Evolutionary conservation across 2,888 invertebrate species (phyloP).

Genomic region (Leptinotarsa peninsularis): DNA sequence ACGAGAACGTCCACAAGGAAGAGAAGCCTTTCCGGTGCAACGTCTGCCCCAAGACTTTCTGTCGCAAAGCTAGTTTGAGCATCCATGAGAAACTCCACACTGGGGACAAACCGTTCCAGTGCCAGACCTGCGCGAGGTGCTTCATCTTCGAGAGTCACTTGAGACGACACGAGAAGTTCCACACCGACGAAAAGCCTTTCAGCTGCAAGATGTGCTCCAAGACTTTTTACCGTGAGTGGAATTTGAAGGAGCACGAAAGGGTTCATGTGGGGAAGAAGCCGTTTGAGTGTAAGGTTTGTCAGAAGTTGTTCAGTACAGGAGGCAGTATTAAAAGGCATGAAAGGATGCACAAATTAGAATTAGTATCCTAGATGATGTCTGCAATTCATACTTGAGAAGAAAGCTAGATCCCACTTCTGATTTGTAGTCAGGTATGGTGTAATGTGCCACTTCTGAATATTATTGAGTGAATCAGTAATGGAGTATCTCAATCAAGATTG

Average conservation of each 20-base stretch:
- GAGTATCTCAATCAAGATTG: too few species aligned
- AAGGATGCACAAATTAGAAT: not conserved
- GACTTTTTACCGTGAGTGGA: not conserved
- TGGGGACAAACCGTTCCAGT: not conserved
- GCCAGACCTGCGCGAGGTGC: not conserved
- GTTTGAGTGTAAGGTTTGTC: not conserved
- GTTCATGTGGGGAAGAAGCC: not conserved
- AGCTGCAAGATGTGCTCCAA: not conserved
- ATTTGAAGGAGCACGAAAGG: not conserved
- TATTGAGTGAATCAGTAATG: too few species aligned
- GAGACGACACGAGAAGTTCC: not conserved
- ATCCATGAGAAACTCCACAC: not conserved
- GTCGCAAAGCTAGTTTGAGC: not conserved
- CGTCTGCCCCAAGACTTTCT: not conserved
- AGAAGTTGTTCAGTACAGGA: not conserved
- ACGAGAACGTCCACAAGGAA: not conserved
- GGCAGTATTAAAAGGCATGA: not conserved
- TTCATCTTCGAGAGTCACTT: not conserved
- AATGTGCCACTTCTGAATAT: too few species aligned
- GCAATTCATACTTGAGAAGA: too few species aligned
- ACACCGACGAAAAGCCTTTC: not conserved
- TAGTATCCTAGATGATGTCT: too few species aligned
- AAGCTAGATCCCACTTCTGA: too few species aligned
- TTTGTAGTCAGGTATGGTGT: too few species aligned
- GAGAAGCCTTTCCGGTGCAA: not conserved